Conservation (phyloP, 1,140 invertebrate species). For the Lucilia sericata region DNA sequence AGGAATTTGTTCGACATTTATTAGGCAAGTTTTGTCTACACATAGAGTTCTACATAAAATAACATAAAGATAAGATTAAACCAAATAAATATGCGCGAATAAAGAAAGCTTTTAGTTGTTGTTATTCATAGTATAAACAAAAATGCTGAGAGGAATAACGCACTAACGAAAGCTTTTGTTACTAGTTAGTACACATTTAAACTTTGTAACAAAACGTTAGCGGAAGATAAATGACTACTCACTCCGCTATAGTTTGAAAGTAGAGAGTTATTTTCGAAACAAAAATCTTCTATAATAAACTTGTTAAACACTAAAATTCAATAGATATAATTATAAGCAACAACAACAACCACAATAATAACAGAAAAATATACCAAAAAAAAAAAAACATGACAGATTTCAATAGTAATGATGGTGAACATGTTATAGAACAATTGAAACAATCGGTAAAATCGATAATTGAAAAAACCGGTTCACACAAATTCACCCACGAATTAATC, state of each 20-base stretch:
- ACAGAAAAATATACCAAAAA: not conserved
- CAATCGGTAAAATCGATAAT: conserved; percentile 58
- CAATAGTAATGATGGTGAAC: conserved; percentile 32
- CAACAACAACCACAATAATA: not conserved
- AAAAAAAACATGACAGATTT: conserved; percentile 22
- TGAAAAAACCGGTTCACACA: conserved; percentile 58
- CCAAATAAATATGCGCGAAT: not conserved
- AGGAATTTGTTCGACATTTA: not conserved
- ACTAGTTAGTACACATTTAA: not conserved
- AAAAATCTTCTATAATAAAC: too few relatives aligned
- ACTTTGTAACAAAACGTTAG: conserved; percentile 14
- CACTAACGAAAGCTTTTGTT: not conserved
- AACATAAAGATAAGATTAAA: conserved; percentile 21
- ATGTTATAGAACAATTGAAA: conserved; percentile 57
- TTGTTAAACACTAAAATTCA: too few relatives aligned
- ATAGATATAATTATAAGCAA: too few relatives aligned
- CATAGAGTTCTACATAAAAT: not conserved
- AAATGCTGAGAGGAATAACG: not conserved
- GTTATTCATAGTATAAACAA: not conserved
- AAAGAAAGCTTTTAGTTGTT: not conserved
- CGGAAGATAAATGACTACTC: not conserved
- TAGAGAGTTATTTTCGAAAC: too few relatives aligned
- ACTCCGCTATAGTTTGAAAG: too few relatives aligned
- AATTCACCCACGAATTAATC: conserved; percentile 58
- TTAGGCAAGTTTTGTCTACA: not conserved